Evolutionary conservation across 1,140 invertebrate genomes (phyloP).

Genomic region (Pachyrhynchus sulphureomaculatus): DNA sequence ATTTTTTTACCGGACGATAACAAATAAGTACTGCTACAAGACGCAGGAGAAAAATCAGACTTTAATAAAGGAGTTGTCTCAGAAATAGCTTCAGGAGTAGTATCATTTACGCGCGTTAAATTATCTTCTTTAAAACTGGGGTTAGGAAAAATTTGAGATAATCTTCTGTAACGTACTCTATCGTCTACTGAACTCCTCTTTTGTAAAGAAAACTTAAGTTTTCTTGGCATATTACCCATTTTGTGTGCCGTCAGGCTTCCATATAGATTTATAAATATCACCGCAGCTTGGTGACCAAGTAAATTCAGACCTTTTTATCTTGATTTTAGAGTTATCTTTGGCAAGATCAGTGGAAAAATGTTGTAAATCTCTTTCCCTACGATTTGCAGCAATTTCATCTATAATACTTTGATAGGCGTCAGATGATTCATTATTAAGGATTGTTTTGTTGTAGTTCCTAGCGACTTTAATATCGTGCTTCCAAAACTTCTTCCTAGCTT

Average conservation of each 20-base stretch:
- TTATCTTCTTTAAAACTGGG: slow-evolving; percentile 6
- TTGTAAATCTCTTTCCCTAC: slow-evolving; percentile 16
- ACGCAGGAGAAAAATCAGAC: not conserved
- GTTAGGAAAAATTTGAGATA: slow-evolving; percentile 31
- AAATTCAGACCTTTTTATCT: slow-evolving; percentile 21
- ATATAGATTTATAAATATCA: not conserved
- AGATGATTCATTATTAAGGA: slow-evolving; percentile 36
- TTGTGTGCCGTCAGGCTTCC: not conserved
- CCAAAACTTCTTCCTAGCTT: slow-evolving; percentile 61
- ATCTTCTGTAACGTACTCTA: slow-evolving; percentile 8
- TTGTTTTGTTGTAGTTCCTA: slow-evolving; percentile 56
- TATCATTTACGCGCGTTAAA: no score
- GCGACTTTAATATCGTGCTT: slow-evolving; percentile 66
- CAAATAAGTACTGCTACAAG: not conserved
- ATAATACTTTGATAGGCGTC: slow-evolving; percentile 10
- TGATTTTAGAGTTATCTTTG: slow-evolving; percentile 23
- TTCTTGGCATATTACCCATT: not conserved
- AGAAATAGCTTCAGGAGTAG: not conserved
- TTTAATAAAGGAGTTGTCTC: slow-evolving; percentile 17
- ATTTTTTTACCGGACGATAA: slow-evolving; percentile 29
- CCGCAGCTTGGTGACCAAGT: slow-evolving; percentile 36
- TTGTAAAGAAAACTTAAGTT: not conserved
- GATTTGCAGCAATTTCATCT: not conserved
- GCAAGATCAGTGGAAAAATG: slow-evolving; percentile 31
- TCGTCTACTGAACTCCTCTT: not conserved